phyloP scores from a whole-genome alignment of 2,113 vertebrate genomes.

The Macquaria ambigua region DNA sequence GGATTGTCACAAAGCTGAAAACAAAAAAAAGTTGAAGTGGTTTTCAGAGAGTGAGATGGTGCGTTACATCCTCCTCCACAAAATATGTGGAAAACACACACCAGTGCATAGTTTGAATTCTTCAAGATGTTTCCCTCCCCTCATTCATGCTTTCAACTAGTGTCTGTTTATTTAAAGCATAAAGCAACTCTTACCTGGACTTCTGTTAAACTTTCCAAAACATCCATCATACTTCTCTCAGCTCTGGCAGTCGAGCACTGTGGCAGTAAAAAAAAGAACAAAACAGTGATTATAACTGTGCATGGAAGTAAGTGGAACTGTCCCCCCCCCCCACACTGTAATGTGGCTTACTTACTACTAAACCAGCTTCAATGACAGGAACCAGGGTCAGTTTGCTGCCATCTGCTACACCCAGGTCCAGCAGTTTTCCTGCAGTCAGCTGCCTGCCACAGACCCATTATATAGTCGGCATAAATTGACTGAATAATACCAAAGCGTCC shows the following conservation, averaged over 20 bases:
- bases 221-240: conserved; percentile 89
- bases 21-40: neutral
- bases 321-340: neutral
- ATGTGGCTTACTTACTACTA: conserved; percentile 85
- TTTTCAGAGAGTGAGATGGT: neutral
- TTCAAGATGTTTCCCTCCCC: neutral
- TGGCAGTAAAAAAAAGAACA: neutral
- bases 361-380: conserved; percentile 91
- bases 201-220: conserved; percentile 90
- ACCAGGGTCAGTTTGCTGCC: conserved; percentile 94
- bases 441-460: conserved; percentile 79
- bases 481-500: neutral
- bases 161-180: neutral
- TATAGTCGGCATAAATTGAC: neutral
- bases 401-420: conserved; percentile 90
- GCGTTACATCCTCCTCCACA: neutral
- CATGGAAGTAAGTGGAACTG: neutral
- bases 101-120: neutral
- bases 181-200: conserved; percentile 84
- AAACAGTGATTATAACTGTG: neutral
- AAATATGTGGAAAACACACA: neutral
- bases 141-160: neutral
- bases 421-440: conserved; percentile 89
- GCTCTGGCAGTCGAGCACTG: conserved; percentile 86
- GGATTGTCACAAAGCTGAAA: neutral